Base-by-base conservation (phyloP, 2,888 invertebrate species). In the Mythimna pallens region DNA sequence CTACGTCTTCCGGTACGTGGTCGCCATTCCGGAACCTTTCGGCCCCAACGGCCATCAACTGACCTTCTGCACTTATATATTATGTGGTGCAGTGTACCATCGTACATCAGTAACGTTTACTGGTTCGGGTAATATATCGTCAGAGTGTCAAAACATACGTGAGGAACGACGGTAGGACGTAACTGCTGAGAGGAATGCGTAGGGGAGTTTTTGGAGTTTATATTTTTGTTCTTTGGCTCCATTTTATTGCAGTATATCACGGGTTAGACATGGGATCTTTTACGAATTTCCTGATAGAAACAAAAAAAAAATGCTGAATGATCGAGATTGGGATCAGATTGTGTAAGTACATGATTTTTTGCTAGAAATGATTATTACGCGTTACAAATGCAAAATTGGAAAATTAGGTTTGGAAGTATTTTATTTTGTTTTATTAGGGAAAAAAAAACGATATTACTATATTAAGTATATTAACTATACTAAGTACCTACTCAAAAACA, bases 91-190 rank as follows among this genome's bases (percentile, higher is more conserved):
- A 12, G 12, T 69, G 25, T 47, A n/a, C 58, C 61, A 55, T n/a
- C 65, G 73, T 85, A 74, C 75, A 85, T 86, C 87, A 83, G 22
- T 30, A 61, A 34, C 76, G 87, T 86, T 86, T 86, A 86, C 85
- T 65, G 65, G 64, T 54, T 43, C 65, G 47, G 54, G 69, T 78
- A 77, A 84, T 87, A 84, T 81, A 86, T 86, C 80, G 75, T 65
- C 40, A 40, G 77, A 52, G 76, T 78, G 84, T 86, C 86, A 86
- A 87, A 86, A 86, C 87, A 86, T 81, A 80, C 78, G 80, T 70
- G 75, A 77, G 66, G 69, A 63, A 73, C 50, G 66, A 66, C 67
- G 50, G 50, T 77, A 85, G 78, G 36, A 79, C 55, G 86, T 86
- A 87, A 79, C 75, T 62, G 55, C 43, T 62, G n/a, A 25, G 62